These are phyloP conservation scores for Rhinichthys klamathensis DNA, from an alignment of 2,113 vertebrate genomes.

Conservation along the genomic window DNA sequence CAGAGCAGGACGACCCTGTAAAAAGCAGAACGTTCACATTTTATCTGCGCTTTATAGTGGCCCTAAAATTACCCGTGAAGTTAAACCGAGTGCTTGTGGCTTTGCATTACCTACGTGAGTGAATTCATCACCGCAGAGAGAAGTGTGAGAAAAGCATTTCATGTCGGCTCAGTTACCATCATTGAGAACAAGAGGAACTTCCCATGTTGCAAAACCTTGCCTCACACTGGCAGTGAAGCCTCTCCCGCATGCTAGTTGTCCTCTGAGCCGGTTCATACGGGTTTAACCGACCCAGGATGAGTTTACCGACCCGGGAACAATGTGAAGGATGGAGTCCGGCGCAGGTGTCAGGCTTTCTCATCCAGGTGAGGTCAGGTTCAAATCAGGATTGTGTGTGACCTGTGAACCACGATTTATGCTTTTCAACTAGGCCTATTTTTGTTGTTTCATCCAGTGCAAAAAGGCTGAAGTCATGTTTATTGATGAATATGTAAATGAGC, in stretches of 20 bases:
- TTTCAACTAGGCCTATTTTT: no score
- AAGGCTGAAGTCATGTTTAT: not conserved
- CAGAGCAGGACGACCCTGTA: not conserved
- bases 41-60: not conserved
- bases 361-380: slow-evolving; percentile 77
- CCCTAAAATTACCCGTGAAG: not conserved
- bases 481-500: not conserved
- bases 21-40: not conserved
- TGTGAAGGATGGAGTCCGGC: slow-evolving; percentile 80
- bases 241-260: slow-evolving; percentile 33
- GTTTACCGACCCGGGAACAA: slow-evolving; percentile 81
- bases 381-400: no score
- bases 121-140: not conserved
- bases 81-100: not conserved
- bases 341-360: slow-evolving; percentile 78
- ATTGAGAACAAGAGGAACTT: slow-evolving; percentile 63
- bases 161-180: not conserved
- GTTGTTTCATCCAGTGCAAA: no score
- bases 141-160: slow-evolving; percentile 14
- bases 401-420: no score
- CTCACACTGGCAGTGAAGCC: not conserved
- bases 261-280: slow-evolving; percentile 49
- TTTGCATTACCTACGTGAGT: not conserved
- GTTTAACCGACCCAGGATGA: slow-evolving; percentile 68
- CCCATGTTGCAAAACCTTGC: slow-evolving; percentile 42